A percentile compares a stretch with the other conserved stretches of the same genome.
Evolutionary conservation across 2,888 invertebrate genomes (phyloP).

Genomic region (Metallyticus violacea): DNA sequence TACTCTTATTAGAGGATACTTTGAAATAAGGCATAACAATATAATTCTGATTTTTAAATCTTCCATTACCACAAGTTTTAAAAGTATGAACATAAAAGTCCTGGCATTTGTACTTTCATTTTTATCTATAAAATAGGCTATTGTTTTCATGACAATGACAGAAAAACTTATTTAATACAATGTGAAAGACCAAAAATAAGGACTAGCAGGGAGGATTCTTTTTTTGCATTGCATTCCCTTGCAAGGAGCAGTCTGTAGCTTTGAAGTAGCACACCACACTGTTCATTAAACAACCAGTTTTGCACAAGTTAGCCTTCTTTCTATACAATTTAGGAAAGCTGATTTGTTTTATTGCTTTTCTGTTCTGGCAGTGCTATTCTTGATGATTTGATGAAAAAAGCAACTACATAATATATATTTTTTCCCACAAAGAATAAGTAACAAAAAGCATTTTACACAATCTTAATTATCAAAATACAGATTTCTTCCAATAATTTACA

Average conservation of each 20-base stretch:
- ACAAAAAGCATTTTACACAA: too few relatives aligned
- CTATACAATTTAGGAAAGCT: too few relatives aligned
- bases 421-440: too few relatives aligned
- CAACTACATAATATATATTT: too few relatives aligned
- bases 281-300: neutral
- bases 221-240: neutral
- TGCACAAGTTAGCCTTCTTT: too few relatives aligned
- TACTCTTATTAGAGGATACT: neutral
- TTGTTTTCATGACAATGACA: neutral
- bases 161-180: neutral
- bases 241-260: neutral
- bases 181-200: neutral
- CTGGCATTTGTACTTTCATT: neutral
- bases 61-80: neutral
- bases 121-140: neutral
- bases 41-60: neutral
- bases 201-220: neutral
- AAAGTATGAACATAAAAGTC: neutral
- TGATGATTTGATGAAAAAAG: too few relatives aligned
- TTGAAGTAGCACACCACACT: neutral
- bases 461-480: too few relatives aligned
- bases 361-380: too few relatives aligned
- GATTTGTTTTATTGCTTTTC: too few relatives aligned
- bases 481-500: too few relatives aligned
- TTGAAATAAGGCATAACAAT: neutral